Conservation (phyloP, 1,140 invertebrate species). For the Wiebesia pumilae region DNA sequence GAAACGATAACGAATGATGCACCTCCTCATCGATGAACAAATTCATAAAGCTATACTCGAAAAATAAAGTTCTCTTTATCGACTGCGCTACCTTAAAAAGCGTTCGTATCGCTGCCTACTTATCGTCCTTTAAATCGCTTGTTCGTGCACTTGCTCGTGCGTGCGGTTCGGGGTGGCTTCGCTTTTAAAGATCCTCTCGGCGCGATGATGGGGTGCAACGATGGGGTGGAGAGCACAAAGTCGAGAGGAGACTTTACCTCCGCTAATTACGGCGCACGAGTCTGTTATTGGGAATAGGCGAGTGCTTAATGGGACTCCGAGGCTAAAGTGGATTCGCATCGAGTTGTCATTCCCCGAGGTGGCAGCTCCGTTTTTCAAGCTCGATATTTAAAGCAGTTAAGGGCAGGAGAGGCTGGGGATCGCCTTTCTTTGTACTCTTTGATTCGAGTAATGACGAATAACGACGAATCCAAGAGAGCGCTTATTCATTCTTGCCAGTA, state of each 20-base stretch:
- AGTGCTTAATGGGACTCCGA: constrained; percentile 56
- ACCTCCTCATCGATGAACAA: background rate
- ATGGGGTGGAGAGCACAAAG: background rate
- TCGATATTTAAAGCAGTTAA: constrained; percentile 43
- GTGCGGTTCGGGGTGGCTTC: background rate
- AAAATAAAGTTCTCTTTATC: background rate
- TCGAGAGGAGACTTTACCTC: constrained; percentile 31
- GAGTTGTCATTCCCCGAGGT: constrained; percentile 19
- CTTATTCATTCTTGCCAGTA: constrained; percentile 37
- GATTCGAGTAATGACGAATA: constrained; percentile 8
- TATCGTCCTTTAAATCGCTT: constrained; percentile 4
- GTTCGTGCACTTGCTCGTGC: background rate
- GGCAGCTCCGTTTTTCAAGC: constrained; percentile 58
- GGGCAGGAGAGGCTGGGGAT: background rate
- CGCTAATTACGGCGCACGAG: constrained; percentile 58
- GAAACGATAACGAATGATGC: background rate
- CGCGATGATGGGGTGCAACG: background rate
- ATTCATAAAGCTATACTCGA: background rate
- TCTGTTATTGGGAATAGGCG: constrained; percentile 49
- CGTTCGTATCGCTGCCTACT: background rate
- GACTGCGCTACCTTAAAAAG: background rate
- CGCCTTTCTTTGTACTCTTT: constrained; percentile 16
- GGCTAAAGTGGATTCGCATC: constrained; percentile 58
- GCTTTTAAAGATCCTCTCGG: background rate
- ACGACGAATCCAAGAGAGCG: constrained; percentile 19